These are phyloP conservation scores for Chirona hameri DNA, from an alignment of 2,888 invertebrate genomes.

Conservation along the genomic window DNA sequence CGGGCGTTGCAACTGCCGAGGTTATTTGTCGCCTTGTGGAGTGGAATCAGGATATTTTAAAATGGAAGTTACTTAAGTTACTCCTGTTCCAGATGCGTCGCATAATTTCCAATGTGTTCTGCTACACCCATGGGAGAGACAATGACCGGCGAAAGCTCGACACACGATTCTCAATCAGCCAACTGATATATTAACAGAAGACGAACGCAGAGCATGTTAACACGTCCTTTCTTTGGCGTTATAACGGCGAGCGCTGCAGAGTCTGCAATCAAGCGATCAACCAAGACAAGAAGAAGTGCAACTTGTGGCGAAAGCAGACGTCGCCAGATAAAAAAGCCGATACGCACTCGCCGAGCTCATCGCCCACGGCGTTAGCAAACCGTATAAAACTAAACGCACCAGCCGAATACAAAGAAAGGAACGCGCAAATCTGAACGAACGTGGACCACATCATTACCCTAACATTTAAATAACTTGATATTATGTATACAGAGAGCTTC, in stretches of 20 bases:
- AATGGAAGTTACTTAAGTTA: too few relatives aligned
- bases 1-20: too few relatives aligned
- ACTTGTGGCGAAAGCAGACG: not conserved
- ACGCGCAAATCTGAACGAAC: not conserved
- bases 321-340: not conserved
- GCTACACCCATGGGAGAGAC: too few relatives aligned
- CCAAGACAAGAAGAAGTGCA: not conserved
- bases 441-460: not conserved
- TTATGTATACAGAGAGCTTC: not conserved
- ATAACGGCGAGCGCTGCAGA: not conserved
- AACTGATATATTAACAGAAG: slow-evolving; percentile 23
- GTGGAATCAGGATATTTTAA: too few relatives aligned
- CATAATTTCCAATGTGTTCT: too few relatives aligned
- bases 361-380: not conserved
- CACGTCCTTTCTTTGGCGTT: not conserved
- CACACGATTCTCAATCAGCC: not conserved
- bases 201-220: not conserved
- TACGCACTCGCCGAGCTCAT: not conserved
- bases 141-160: too few relatives aligned
- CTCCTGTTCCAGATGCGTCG: too few relatives aligned
- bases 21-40: too few relatives aligned
- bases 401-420: not conserved
- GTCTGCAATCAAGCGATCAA: not conserved
- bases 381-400: not conserved
- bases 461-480: not conserved